A percentile compares a stretch with the other conserved stretches of the same genome.
phyloP scores from a whole-genome alignment of 2,797 vertebrate genomes.

The Spatula clypeata region DNA sequence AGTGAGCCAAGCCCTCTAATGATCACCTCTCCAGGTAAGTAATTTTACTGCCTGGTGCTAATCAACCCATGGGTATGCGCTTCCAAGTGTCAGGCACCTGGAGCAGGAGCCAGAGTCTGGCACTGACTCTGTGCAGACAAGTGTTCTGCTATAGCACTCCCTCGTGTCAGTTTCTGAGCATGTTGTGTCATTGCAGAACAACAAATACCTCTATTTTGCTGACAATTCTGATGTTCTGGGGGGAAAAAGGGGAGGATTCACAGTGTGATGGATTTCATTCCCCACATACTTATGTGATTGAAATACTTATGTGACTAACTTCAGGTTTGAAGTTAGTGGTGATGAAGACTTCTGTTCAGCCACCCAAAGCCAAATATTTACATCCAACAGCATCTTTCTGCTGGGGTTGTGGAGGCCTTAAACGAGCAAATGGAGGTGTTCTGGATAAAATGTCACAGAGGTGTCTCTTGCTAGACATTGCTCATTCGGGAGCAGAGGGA shows the following conservation, averaged over 20 bases:
- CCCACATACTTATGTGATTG: not conserved
- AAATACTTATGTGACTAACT: not conserved
- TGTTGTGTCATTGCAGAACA: fast-evolving
- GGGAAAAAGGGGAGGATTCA: not conserved
- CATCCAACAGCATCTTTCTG: not conserved
- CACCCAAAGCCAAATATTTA: not conserved
- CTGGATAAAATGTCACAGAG: not conserved
- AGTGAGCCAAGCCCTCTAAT: not conserved
- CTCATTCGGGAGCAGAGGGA: not conserved
- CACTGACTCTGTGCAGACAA: not conserved
- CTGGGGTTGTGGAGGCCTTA: not conserved
- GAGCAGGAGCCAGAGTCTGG: not conserved
- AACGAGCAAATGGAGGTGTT: not conserved
- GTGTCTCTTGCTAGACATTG: not conserved
- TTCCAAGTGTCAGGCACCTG: not conserved
- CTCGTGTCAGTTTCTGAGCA: not conserved
- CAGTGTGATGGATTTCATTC: not conserved
- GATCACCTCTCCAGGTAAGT: not conserved
- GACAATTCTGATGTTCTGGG: not conserved
- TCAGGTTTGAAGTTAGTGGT: not conserved
- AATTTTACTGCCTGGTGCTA: not conserved
- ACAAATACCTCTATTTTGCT: not conserved
- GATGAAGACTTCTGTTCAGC: not conserved
- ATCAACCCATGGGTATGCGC: fast-evolving
- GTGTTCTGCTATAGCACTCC: not conserved